These are phyloP conservation scores for Drosophila tristis DNA, from an alignment of 1,140 invertebrate genomes.

Conservation along the genomic window DNA sequence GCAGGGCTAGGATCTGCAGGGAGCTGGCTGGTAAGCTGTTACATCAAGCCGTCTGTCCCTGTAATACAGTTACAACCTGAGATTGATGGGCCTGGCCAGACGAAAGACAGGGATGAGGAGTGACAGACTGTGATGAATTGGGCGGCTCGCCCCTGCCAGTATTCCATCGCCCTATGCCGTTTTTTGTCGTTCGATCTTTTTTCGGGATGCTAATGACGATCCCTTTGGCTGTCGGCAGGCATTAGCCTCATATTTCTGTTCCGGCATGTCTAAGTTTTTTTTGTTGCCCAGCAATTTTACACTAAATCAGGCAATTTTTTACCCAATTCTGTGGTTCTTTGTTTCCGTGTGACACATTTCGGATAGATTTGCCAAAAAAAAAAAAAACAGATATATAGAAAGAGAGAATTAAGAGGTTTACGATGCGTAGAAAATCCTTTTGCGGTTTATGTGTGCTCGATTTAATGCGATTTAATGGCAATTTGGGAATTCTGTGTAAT, in stretches of 20 bases:
- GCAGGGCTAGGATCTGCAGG: background rate
- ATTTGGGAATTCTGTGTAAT: conserved; percentile 34
- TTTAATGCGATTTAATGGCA: conserved; percentile 70
- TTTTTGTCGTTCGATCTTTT: conserved; percentile 21
- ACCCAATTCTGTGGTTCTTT: conserved; percentile 61
- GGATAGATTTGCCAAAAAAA: conserved; percentile 44
- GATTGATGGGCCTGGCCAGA: conserved; percentile 59
- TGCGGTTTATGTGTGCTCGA: conserved; percentile 51
- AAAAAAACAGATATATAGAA: conserved; percentile 10
- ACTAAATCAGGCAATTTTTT: conserved; percentile 78
- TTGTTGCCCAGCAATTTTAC: conserved; percentile 60
- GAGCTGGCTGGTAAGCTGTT: conserved; percentile 43
- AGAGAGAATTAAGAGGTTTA: conserved; percentile 61
- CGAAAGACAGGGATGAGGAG: conserved; percentile 19
- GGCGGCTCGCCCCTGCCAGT: conserved; percentile 3
- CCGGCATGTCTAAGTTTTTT: background rate
- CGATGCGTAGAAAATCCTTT: conserved; percentile 34
- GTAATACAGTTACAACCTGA: conserved; percentile 75
- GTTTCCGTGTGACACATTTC: conserved; percentile 46
- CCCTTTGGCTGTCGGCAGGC: conserved; percentile 51
- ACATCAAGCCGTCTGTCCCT: conserved; percentile 27
- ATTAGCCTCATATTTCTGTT: conserved; percentile 53
- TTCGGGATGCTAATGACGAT: conserved; percentile 48
- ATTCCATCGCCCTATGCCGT: conserved; percentile 19
- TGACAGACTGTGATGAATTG: conserved; percentile 75